Evolutionary conservation across 1,140 invertebrate species (phyloP), one percentile per base, ranked within the genome.

Genomic region (Drosophila tropicalis): DNA sequence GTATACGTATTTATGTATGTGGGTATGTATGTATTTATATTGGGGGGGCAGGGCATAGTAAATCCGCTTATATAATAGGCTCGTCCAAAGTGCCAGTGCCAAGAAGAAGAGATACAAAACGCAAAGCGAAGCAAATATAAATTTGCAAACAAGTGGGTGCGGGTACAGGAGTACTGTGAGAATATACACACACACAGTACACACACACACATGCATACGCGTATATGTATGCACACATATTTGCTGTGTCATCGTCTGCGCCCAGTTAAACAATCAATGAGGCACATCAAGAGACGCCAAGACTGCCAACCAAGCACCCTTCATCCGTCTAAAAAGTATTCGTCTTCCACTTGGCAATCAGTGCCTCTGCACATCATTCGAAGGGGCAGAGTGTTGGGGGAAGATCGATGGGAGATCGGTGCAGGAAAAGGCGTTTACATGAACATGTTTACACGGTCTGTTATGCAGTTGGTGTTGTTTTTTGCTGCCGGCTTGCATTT

Each of bases 241-340:
- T 61, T 34, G 58, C 56, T 62, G 44, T 60, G 63, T 70, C 67
- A 72, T 72, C 57, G 79, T 70, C 63, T 80, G 62, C 57, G 66
- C 65, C 75, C 68, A 76, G 70, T 84, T 62, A 79, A 82, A 79
- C 83, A 77, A 64, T 76, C 68, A 76, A 84, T 83, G 72, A 73
- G 79, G 63, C 67, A 22, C 17, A 51, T 51, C 44, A 51, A 51
- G 44, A 51, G 44, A 51, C 17, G 17, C 10, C 36, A 39, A 22
- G 44, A 15, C 44, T 22, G 44, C 17, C 7, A 10, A 15, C 17
- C 15, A 3, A 51, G 44, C 19, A 51, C 44, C 44, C 44, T 51
- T 3, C 29, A 29, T 51, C 9, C 17, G 76, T 79, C 39, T 29
- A 56, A 67, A 54, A 55, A 55, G 44, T 56, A 34, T 62, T 47